These are phyloP conservation scores for Drosophila subobscura DNA, from an alignment of 1,140 invertebrate genomes.

Conservation along the genomic window DNA sequence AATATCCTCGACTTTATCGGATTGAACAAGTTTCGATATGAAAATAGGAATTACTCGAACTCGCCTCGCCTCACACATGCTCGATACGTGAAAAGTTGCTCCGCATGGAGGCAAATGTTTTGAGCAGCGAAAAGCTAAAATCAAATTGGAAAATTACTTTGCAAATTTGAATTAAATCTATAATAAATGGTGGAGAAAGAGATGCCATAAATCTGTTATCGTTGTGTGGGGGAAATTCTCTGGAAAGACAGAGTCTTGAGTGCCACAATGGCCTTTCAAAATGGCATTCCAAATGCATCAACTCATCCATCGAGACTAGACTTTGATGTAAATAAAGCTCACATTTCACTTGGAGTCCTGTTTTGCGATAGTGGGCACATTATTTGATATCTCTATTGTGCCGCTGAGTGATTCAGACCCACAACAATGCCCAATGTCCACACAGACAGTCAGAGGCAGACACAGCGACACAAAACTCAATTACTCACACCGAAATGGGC, in stretches of 20 bases:
- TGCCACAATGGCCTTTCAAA: no score
- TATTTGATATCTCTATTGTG: constrained; percentile 41
- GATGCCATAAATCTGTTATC: constrained; percentile 27
- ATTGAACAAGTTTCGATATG: constrained; percentile 38
- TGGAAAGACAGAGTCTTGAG: constrained; percentile 5
- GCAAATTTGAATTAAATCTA: not conserved
- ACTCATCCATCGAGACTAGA: constrained; percentile 3
- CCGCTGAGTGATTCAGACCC: constrained; percentile 35
- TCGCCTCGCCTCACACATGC: no score
- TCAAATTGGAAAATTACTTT: constrained; percentile 13
- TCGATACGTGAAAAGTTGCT: no score
- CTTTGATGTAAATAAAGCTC: not conserved
- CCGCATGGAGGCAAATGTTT: no score
- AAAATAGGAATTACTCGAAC: constrained; percentile 21
- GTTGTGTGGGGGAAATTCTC: not conserved
- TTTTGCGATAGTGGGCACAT: constrained; percentile 20
- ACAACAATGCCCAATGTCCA: constrained; percentile 11
- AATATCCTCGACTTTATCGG: constrained; percentile 36
- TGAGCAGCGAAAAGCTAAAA: constrained; percentile 3
- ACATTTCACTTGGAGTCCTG: constrained; percentile 26
- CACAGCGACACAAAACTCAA: constrained; percentile 28
- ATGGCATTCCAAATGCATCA: constrained; percentile 20
- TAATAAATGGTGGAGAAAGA: constrained; percentile 1
- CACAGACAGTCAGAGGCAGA: constrained; percentile 8
- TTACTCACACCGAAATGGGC: constrained; percentile 65